Conservation (phyloP, 2,797 vertebrate genomes). For the Choloepus didactylus region DNA sequence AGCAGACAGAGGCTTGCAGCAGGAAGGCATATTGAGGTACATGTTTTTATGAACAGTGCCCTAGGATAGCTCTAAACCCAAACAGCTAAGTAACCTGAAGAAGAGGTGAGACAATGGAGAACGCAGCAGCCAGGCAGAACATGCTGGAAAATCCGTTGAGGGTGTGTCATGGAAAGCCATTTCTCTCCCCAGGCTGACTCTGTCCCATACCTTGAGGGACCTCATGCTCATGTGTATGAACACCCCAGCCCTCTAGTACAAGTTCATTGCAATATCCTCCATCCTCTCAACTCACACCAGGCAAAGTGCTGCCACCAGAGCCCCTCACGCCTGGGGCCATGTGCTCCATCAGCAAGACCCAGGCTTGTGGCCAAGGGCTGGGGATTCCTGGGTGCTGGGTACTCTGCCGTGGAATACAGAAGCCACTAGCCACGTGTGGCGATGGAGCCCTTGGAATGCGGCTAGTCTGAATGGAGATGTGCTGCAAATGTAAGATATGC, state of each 20-base stretch:
- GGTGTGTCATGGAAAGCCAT: neutral
- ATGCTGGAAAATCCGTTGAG: neutral
- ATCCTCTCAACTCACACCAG: accelerated
- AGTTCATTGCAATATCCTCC: neutral
- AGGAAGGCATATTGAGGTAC: constrained; percentile 41
- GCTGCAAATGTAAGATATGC: neutral
- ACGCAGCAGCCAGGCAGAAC: neutral
- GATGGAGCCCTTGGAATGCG: neutral
- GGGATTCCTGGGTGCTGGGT: neutral
- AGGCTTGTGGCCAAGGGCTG: neutral
- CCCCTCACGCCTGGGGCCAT: neutral
- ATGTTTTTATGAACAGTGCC: constrained; percentile 17
- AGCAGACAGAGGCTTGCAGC: neutral
- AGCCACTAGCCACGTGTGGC: too few relatives aligned
- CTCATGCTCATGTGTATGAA: neutral
- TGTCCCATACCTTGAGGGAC: neutral
- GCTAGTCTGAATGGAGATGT: neutral
- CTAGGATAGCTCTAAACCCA: constrained; percentile 16
- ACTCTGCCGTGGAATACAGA: too few relatives aligned
- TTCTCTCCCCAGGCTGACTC: neutral
- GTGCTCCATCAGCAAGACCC: neutral
- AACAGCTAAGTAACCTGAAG: constrained; percentile 35
- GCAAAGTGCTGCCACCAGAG: neutral
- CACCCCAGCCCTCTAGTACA: neutral
- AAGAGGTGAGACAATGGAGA: neutral